phyloP scores from a whole-genome alignment of 2,797 vertebrate species.

The Sebastiscus tertius region DNA sequence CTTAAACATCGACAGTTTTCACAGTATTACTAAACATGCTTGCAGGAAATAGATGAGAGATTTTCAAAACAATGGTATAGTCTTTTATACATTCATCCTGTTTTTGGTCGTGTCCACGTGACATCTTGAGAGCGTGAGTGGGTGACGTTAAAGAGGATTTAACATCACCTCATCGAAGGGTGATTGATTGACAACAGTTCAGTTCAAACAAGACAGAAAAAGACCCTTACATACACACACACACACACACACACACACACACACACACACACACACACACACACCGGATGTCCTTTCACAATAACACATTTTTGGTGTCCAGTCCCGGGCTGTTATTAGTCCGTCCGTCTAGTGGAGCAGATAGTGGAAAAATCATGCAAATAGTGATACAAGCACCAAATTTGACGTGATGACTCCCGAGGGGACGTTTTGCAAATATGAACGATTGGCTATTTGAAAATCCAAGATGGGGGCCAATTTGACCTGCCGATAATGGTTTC shows the following conservation, averaged over 20 bases:
- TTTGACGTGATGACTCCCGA: no score
- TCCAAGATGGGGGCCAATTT: no score
- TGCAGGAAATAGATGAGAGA: conserved; percentile 52
- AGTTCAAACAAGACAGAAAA: conserved; percentile 9
- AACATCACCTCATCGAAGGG: conserved; percentile 15
- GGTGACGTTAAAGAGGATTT: conserved; percentile 7
- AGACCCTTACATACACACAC: neutral
- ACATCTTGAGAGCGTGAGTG: conserved; percentile 3
- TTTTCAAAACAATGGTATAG: conserved; percentile 81
- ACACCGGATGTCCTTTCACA: conserved; percentile 18
- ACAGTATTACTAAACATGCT: conserved; percentile 93
- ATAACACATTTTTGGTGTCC: conserved; percentile 52
- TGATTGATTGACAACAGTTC: conserved; percentile 38
- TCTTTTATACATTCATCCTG: conserved; percentile 52
- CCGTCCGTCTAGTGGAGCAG: neutral
- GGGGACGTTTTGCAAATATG: no score
- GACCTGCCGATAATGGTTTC: no score
- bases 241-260: neutral
- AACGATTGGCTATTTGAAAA: no score
- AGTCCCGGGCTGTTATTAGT: neutral
- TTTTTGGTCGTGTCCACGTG: conserved; percentile 50
- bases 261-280: neutral
- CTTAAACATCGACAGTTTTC: conserved; percentile 87
- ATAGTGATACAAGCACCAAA: no score
- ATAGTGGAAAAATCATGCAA: no score